Base-by-base conservation (phyloP, 23 tunicate species). In the Ascidia mentula region DNA sequence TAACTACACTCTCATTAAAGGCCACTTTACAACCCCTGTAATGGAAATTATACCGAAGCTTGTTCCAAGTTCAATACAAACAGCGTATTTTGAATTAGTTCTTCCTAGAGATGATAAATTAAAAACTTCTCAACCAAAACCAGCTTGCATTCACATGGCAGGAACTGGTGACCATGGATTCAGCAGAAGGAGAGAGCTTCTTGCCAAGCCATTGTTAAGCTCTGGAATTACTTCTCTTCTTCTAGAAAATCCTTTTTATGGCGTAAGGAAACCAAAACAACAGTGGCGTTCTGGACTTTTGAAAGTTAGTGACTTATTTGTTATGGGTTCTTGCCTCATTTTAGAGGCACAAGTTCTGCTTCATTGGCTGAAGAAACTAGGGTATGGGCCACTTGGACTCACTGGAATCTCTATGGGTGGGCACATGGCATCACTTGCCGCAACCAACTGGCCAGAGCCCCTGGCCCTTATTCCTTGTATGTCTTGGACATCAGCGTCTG, bases 321-420 rank as follows among this genome's bases (percentile, higher is more conserved):
- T 89, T 1, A 89, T 95, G 95, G 95, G 98, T 13, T 45, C 81
- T 5, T 80, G 98, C 69, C 81, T 95, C 17, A 82, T 89, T n/a
- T 60, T 95, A 9, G 98, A 95, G 53, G 85, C 85, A 34, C 84
- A 80, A n/a, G 94, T 85, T 32, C 75, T 95, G 7, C 75, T 89
- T 30, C 86, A 95, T 65, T 95, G 98, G 98, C 76, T 95, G 40
- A 88, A 85, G 81, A 53, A 80, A 60, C 38, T 69, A 15, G 93
- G 93, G 20, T 93, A 75, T 83, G 93, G 93, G 20, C 93, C 92
- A 1, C 89, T 95, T 31, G 98, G 98, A 0, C 69, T 95, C 3
- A 95, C 98, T 65, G 98, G 98, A 0, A 85, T 95, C 32, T 95
- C 98, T 7, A 89, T 95, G 95, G 98, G 98, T 36, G 98, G 98